Evolutionary conservation across 1,140 invertebrate genomes (phyloP), one percentile per base, ranked within the genome.

Genomic region (Leptinotarsa undecemlineata): DNA sequence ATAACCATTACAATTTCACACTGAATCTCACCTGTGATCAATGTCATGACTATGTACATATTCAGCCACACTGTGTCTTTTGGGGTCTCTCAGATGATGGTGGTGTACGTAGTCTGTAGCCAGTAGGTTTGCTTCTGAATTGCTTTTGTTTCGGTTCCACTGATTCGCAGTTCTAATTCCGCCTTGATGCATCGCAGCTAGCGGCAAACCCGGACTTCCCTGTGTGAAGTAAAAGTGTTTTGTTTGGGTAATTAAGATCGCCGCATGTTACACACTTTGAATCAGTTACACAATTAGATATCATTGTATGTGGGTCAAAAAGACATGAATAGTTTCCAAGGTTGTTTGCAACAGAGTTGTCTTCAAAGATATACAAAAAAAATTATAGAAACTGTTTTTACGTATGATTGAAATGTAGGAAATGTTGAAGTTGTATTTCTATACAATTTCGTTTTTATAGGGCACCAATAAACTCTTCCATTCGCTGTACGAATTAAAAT

Each of bases 41-140:
- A 88, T 85, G 26, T 84, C 81, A 48, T 86, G 85, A 68, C 89
- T 89, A 67, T 89, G 89, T 11, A 88, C 87, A 60, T 89, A 91
- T 74, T 92, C 90, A 0, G 90, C 91, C 17, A 91, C 90, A 76
- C 91, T 92, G 81, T 89, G 90, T 48, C 91, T 83, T 63, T 90
- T 86, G 68, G 89, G 89, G 48, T 85, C 84, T 60, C 85, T 84
- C 83, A 8, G 82, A 11, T 84, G 84, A 3, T 76, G 76, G 15
- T 62, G 68, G 5, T 60, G 48, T 19, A 60, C 66, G 17, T 85
- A 84, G 47, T 91, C 90, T 4, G 86, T 84, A 4, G 90, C 88
- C 13, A 94, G 83, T 2, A 95, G 87, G 85, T 95, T 94, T 19
- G 93, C 93, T 83, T 95, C 93, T 75, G 92, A 94, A 20, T 88